A percentile compares a stretch with the other conserved stretches of the same genome.
Evolutionary conservation across 1,140 invertebrate species (phyloP).

Genomic region (Archivesica marissinica): DNA sequence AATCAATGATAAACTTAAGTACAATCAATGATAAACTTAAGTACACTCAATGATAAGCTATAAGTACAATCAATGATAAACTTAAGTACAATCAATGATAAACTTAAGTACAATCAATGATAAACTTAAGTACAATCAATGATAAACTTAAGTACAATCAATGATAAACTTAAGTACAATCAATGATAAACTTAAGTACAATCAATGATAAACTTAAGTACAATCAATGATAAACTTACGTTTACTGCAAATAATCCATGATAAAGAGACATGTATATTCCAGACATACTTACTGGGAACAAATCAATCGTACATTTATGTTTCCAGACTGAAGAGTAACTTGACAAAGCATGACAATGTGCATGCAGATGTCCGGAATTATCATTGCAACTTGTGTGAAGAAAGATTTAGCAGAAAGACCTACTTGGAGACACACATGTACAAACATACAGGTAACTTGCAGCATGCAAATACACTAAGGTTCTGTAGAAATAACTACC

Average conservation of each 20-base stretch:
- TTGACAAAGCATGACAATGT: slow-evolving; percentile 9
- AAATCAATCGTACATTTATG: neutral
- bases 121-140: too few species aligned
- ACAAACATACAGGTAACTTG: slow-evolving; percentile 34
- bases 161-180: too few species aligned
- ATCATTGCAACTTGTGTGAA: neutral
- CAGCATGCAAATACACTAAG: neutral
- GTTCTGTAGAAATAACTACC: neutral
- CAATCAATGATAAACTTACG: too few species aligned
- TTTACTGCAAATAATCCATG: neutral
- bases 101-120: too few species aligned
- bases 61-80: too few species aligned
- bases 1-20: too few species aligned
- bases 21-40: too few species aligned
- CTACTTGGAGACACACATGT: slow-evolving; percentile 34
- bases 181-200: too few species aligned
- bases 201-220: too few species aligned
- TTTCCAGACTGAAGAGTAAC: neutral
- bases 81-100: too few species aligned
- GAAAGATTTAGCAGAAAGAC: slow-evolving; percentile 8
- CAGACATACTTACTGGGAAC: neutral
- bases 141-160: too few species aligned
- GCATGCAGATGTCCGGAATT: neutral
- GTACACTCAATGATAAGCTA: too few species aligned
- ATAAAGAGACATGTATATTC: neutral